Conservation (phyloP, 2,113 vertebrate genomes). For the Archocentrus centrarchus region DNA sequence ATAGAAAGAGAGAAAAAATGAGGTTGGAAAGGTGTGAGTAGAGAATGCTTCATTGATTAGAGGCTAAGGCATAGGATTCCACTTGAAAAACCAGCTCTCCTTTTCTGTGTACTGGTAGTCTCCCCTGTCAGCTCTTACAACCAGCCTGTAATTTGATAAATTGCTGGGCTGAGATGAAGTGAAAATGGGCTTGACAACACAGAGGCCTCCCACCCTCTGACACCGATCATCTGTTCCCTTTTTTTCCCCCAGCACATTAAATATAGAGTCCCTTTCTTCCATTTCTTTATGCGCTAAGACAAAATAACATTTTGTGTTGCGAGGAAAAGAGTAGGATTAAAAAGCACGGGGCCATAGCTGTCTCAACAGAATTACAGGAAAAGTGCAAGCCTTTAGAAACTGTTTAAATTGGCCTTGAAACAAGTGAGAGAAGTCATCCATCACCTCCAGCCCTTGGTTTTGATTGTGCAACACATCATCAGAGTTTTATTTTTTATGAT, state of each 20-base stretch:
- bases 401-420: constrained; percentile 25
- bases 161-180: constrained; percentile 64
- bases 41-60: constrained; percentile 53
- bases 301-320: constrained; percentile 48
- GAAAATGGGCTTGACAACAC: constrained; percentile 62
- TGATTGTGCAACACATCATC: not conserved
- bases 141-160: constrained; percentile 73
- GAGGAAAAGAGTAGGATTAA: constrained; percentile 34
- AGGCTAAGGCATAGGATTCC: constrained; percentile 21
- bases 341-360: not conserved
- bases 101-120: constrained; percentile 55
- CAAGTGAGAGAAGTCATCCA: not conserved
- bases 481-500: not conserved
- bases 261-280: constrained; percentile 55
- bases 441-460: not conserved
- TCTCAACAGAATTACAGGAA: not conserved
- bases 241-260: constrained; percentile 61
- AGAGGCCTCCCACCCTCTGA: constrained; percentile 52
- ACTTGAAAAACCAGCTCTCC: constrained; percentile 41
- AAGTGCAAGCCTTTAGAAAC: not conserved
- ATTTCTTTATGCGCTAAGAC: constrained; percentile 43
- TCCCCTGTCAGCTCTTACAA: constrained; percentile 58
- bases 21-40: constrained; percentile 1
- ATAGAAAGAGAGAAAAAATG: not conserved
- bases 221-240: constrained; percentile 66